Evolutionary conservation across 2,797 vertebrate genomes (phyloP), one percentile per base, ranked within the genome.

Genomic region (Muscicapa comitata): DNA sequence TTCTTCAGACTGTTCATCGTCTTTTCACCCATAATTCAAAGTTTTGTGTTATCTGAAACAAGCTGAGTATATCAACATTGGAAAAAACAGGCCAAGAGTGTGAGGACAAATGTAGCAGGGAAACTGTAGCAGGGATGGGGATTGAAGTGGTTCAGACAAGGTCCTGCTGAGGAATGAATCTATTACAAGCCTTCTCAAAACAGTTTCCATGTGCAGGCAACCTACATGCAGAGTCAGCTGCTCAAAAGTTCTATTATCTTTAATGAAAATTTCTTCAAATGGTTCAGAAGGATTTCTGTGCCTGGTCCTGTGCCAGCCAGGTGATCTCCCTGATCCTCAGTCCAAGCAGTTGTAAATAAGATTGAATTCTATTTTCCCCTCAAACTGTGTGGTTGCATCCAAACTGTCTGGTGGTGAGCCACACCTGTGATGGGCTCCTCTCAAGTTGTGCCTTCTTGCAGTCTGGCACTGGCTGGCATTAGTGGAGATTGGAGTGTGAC

Each of bases 361-460:
- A 5, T 5, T 55, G 57, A 66, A 45, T 74, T 75, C 7, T 67
- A 14, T 33, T 78, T 40, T 78, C 6, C 5, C 7, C n/a, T 43
- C 12, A 35, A 51, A 55, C 2, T 26, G 4, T 4, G 16, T 45
- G n/a, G 5, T 29, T 72, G 13, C 5, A 48, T 19, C 9, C 33
- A 37, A 66, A 66, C 12, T 33, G 19, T 14, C 8, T 4, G 8
- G 26, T 35, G 13, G 20, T 61, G 43, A 65, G 17, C 47, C 80
- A 13, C n/a, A 45, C 25, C 35, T 48, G 23, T 48, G 29, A 53
- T 0, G 0, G 6, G 6, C 7, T 38, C 17, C 70, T 55, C 35
- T 71, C 35, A 54, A 5, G 6, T 0, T 65, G 28, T 77, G 11
- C 25, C 6, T 57, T 35, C 11, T 6, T 38, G 29, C 15, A 13